Evolutionary conservation across 2,888 invertebrate species (phyloP).

Genomic region (Cheilosia pagana): DNA sequence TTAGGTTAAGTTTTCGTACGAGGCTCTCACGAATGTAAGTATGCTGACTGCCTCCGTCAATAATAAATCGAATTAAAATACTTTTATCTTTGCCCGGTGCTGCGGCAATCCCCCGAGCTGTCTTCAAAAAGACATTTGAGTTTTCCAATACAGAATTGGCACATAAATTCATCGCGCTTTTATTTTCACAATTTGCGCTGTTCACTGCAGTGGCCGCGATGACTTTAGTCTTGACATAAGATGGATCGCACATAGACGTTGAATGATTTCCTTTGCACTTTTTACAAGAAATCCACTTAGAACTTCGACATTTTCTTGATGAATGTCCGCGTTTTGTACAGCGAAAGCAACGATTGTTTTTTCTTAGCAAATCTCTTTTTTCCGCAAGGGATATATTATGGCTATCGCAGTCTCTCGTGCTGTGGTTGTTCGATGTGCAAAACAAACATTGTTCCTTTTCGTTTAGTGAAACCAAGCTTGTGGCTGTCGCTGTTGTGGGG

Average conservation of each 20-base stretch:
- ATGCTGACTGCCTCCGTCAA: constrained; percentile 40
- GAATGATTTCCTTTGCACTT: constrained; percentile 23
- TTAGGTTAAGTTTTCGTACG: constrained; percentile 2
- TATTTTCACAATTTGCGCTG: too few species aligned
- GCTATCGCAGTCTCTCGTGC: constrained; percentile 2
- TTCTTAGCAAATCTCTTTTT: background rate
- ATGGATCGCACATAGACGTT: constrained; percentile 13
- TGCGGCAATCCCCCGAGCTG: too few species aligned
- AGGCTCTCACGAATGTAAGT: constrained; percentile 27
- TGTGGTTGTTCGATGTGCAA: background rate
- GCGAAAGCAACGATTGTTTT: constrained; percentile 13
- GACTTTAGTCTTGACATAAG: background rate
- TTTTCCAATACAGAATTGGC: constrained; percentile 1
- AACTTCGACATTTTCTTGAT: constrained; percentile 19
- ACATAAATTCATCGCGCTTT: too few species aligned
- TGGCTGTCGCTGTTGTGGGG: constrained; percentile 11
- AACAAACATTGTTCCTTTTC: constrained; percentile 25
- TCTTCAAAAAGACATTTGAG: constrained; percentile 29
- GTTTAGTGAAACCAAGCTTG: constrained; percentile 8
- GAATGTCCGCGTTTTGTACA: constrained; percentile 7
- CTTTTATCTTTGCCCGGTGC: background rate
- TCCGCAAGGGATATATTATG: background rate
- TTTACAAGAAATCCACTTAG: constrained; percentile 16
- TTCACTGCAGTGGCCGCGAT: background rate
- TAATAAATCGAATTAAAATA: constrained; percentile 7